These are phyloP conservation scores for Lacanobia oleracea DNA, from an alignment of 2,888 invertebrate genomes.

Conservation along the genomic window DNA sequence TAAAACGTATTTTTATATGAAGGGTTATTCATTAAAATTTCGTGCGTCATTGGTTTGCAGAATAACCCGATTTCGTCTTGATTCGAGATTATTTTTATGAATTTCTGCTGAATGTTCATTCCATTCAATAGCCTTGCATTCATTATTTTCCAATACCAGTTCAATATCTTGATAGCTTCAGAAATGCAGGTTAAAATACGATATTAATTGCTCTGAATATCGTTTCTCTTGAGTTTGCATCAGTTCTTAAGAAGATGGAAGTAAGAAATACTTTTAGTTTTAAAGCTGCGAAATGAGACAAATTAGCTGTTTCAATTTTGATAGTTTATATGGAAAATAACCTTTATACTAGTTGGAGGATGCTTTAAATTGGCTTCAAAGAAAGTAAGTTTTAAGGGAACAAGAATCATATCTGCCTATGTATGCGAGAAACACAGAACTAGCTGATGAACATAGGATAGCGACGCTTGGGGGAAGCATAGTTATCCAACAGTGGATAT, in stretches of 20 bases:
- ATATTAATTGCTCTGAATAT: conserved; percentile 46
- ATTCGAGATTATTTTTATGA: conserved; percentile 38
- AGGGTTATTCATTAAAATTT: conserved; percentile 50
- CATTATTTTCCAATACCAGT: conserved; percentile 44
- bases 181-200: conserved; percentile 33
- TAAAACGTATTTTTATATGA: conserved; percentile 38
- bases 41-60: conserved; percentile 36
- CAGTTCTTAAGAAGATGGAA: conserved; percentile 2
- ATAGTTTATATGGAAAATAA: neutral
- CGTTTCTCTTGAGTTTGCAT: conserved; percentile 2
- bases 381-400: too few relatives aligned
- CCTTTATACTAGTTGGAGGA: too few relatives aligned
- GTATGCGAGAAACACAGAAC: too few relatives aligned
- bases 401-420: too few relatives aligned
- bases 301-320: neutral
- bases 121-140: conserved; percentile 39
- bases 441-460: too few relatives aligned
- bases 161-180: conserved; percentile 35
- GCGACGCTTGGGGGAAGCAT: too few relatives aligned
- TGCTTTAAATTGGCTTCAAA: too few relatives aligned
- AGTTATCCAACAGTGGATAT: too few relatives aligned
- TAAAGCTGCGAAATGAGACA: neutral
- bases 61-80: conserved; percentile 27
- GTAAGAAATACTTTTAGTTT: conserved; percentile 9
- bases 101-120: conserved; percentile 37